Conservation (phyloP, 2,797 vertebrate species). For the Eulemur rubriventer region DNA sequence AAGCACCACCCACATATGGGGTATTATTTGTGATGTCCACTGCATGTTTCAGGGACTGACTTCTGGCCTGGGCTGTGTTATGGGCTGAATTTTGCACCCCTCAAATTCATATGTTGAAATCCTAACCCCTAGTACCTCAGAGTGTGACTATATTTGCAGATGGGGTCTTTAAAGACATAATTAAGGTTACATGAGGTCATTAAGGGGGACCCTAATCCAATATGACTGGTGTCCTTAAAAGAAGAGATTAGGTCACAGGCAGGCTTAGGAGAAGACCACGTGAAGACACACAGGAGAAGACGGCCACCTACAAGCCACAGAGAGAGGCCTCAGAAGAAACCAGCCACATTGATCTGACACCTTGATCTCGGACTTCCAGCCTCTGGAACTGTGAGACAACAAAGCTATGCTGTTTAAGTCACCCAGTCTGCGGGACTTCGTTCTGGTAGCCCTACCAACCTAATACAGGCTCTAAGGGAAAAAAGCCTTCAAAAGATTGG, state of each 20-base stretch:
- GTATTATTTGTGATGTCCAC: neutral
- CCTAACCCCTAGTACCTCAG: neutral
- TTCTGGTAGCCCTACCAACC: neutral
- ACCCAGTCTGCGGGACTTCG: neutral
- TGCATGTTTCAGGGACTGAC: neutral
- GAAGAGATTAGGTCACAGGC: neutral
- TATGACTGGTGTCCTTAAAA: neutral
- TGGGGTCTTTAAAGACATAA: neutral
- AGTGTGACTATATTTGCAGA: neutral
- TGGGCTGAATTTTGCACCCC: neutral
- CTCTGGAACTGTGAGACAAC: neutral
- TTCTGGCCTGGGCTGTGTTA: neutral
- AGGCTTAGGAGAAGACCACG: neutral
- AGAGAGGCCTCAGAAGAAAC: neutral
- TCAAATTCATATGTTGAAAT: neutral
- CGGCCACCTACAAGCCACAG: neutral
- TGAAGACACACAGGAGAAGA: neutral
- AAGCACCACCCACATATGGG: neutral
- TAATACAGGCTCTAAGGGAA: neutral
- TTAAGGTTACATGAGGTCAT: neutral
- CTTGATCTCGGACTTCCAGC: neutral
- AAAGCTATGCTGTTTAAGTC: neutral
- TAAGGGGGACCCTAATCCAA: no score
- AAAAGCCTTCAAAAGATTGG: neutral
- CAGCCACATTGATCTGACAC: neutral